phyloP scores from a whole-genome alignment of 2,797 vertebrate genomes.

The Poecilia gillii region DNA sequence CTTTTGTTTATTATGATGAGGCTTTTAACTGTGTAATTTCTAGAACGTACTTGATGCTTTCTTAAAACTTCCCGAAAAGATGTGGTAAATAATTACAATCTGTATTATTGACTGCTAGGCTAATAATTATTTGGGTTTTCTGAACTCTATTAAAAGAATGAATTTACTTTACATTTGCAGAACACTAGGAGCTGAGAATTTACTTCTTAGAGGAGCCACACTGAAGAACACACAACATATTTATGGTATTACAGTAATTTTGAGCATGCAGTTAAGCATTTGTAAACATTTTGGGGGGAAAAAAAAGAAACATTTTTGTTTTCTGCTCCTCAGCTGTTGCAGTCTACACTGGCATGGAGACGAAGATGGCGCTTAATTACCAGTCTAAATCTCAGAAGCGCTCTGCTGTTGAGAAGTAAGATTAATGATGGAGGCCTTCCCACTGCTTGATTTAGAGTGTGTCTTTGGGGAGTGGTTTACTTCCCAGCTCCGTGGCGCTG shows the following conservation, averaged over 20 bases:
- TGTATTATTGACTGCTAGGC: neutral
- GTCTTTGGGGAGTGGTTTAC: slow-evolving; percentile 1
- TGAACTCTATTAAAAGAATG: neutral
- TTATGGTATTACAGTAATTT: slow-evolving; percentile 82
- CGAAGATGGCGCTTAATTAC: slow-evolving; percentile 99
- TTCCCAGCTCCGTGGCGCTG: slow-evolving; percentile 2
- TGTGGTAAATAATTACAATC: neutral
- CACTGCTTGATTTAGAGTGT: neutral
- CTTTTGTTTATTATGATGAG: neutral
- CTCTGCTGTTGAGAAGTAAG: slow-evolving; percentile 98
- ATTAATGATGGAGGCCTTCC: slow-evolving; percentile 7
- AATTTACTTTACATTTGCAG: slow-evolving; percentile 74
- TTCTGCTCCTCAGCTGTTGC: slow-evolving; percentile 86
- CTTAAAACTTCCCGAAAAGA: neutral
- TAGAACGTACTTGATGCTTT: neutral
- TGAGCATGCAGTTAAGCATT: neutral
- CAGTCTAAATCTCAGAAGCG: slow-evolving; percentile 99
- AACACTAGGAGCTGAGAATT: slow-evolving; percentile 94
- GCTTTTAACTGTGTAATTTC: neutral
- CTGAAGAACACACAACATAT: slow-evolving; percentile 96
- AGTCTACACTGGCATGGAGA: slow-evolving; percentile 98
- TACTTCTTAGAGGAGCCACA: slow-evolving; percentile 96
- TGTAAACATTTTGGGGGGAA: slow-evolving; percentile 13
- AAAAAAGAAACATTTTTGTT: slow-evolving; percentile 4
- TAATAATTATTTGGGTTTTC: neutral